Conservation (phyloP, 2,113 vertebrate species). For the Ellobius talpinus region DNA sequence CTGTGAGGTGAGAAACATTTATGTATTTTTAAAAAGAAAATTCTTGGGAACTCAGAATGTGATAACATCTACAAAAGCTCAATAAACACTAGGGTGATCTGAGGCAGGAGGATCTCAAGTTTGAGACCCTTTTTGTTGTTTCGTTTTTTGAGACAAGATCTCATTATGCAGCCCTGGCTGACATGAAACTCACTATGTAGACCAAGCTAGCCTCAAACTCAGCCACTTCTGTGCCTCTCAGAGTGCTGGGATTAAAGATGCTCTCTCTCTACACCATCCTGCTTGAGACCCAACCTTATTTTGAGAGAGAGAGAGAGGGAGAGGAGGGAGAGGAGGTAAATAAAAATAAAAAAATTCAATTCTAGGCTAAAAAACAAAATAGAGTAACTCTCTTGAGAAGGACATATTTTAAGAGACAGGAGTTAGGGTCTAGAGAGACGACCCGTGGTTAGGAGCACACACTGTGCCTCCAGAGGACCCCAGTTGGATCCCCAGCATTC, state of each 20-base stretch:
- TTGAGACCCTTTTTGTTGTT: not conserved
- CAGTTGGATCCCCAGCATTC: not conserved
- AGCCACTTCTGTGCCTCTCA: not conserved
- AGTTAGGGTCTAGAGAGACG: not conserved
- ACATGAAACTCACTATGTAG: not conserved
- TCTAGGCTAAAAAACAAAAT: not conserved
- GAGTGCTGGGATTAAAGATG: not conserved
- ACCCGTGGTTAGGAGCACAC: not conserved
- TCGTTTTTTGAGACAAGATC: not conserved
- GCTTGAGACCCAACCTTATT: not conserved
- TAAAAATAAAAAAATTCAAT: not conserved
- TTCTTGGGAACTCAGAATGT: conserved; percentile 32
- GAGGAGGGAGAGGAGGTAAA: not conserved
- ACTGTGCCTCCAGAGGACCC: not conserved
- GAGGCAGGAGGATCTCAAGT: not conserved
- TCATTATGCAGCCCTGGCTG: not conserved
- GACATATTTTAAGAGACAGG: not conserved
- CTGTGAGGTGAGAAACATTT: not conserved
- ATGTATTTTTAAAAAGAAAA: conserved; percentile 19
- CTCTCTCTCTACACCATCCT: not conserved
- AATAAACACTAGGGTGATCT: not conserved
- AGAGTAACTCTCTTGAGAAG: conserved; percentile 30
- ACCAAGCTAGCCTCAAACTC: not conserved
- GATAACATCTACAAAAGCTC: conserved; percentile 45
- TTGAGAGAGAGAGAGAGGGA: too few relatives aligned